phyloP scores from a whole-genome alignment of 2,113 vertebrate genomes.

The Carassius gibelio region DNA sequence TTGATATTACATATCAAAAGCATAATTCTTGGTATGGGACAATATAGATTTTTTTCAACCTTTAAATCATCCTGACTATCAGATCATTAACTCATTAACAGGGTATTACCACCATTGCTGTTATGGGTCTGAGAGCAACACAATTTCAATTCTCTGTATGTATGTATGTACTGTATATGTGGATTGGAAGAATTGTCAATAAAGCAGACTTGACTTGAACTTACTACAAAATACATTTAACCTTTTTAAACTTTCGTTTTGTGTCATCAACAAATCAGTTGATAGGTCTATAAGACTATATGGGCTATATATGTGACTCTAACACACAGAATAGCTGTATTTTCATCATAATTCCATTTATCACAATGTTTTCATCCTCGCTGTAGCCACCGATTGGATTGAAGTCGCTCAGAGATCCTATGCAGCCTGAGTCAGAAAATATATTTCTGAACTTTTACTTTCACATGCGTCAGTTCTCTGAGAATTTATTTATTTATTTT shows the following conservation, averaged over 20 bases:
- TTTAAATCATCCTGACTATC: neutral
- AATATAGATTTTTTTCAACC: neutral
- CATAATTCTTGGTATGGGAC: slow-evolving; percentile 73
- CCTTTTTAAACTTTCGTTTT: neutral
- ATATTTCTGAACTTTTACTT: slow-evolving; percentile 68
- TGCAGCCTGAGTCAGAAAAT: slow-evolving; percentile 69
- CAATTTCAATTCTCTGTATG: too few relatives aligned
- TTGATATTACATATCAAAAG: slow-evolving; percentile 70
- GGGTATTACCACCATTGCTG: too few relatives aligned
- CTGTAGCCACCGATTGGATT: slow-evolving; percentile 71
- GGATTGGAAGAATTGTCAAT: too few relatives aligned
- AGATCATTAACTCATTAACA: neutral
- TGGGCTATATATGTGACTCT: neutral
- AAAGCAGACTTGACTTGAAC: too few relatives aligned
- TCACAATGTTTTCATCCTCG: neutral
- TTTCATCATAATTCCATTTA: neutral
- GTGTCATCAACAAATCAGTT: neutral
- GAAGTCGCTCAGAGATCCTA: slow-evolving; percentile 65
- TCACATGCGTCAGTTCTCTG: slow-evolving; percentile 53
- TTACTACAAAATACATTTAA: neutral
- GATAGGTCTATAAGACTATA: neutral
- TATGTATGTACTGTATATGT: too few relatives aligned
- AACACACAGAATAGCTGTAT: neutral
- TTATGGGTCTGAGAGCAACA: too few relatives aligned
- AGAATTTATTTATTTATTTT: too few relatives aligned